Conservation (phyloP, 1,140 invertebrate species). For the Papilio xuthus region DNA sequence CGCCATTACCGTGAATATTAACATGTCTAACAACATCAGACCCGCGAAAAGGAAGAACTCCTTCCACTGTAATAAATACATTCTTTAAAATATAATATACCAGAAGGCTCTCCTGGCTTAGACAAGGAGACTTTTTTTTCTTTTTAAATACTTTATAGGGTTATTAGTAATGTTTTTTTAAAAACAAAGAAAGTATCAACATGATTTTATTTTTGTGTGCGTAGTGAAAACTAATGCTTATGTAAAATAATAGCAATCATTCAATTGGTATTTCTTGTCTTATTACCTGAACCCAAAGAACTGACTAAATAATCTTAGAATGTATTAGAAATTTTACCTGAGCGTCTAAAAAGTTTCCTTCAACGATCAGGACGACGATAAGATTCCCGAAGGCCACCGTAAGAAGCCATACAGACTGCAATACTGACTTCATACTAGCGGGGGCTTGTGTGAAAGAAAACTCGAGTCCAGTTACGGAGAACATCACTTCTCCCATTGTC, state of each 20-base stretch:
- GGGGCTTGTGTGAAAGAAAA: slow-evolving; percentile 96
- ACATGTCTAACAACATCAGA: slow-evolving; percentile 91
- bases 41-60: slow-evolving; percentile 95
- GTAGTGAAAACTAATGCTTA: too few relatives aligned
- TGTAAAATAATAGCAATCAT: too few relatives aligned
- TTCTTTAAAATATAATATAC: background rate
- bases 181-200: too few relatives aligned
- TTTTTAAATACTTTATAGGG: too few relatives aligned
- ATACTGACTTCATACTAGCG: slow-evolving; percentile 93
- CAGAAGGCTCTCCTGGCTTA: background rate
- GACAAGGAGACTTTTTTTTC: too few relatives aligned
- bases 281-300: too few relatives aligned
- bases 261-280: too few relatives aligned
- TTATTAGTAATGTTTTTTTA: too few relatives aligned
- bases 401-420: slow-evolving; percentile 94
- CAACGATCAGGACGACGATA: slow-evolving; percentile 91
- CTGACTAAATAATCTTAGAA: background rate
- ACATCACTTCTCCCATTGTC: slow-evolving; percentile 92
- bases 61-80: slow-evolving; percentile 83
- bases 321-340: slow-evolving; percentile 80
- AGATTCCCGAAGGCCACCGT: slow-evolving; percentile 96
- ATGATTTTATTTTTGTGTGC: too few relatives aligned
- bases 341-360: slow-evolving; percentile 85
- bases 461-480: slow-evolving; percentile 95
- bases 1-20: slow-evolving; percentile 91